These are phyloP conservation scores for Hippocampus guttulatus DNA, from an alignment of 2,113 vertebrate genomes.

Conservation along the genomic window DNA sequence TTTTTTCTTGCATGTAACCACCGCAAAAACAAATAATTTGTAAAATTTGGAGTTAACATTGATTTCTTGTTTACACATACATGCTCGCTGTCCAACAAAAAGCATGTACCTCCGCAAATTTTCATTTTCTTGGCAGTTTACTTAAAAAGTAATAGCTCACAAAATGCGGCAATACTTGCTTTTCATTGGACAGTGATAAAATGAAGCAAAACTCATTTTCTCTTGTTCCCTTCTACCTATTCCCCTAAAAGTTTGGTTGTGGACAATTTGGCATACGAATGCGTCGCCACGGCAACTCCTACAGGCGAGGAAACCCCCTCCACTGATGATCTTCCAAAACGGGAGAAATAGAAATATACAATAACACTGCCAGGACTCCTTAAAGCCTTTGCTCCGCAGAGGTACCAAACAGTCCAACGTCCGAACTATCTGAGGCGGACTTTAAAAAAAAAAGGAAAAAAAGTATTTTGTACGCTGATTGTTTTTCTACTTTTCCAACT, in stretches of 20 bases:
- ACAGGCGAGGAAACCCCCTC: background rate
- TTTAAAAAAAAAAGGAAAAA: background rate
- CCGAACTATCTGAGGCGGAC: background rate
- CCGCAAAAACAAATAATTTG: too few species aligned
- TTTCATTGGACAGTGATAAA: background rate
- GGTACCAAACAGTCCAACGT: background rate
- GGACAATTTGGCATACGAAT: background rate
- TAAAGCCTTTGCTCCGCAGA: background rate
- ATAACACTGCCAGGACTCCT: background rate
- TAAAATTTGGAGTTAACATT: too few species aligned
- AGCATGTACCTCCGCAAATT: too few species aligned
- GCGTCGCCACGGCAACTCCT: background rate
- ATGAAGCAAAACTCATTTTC: background rate
- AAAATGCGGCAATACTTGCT: too few species aligned
- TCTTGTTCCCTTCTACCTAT: background rate
- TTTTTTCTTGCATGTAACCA: too few species aligned
- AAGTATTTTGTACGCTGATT: slow-evolving; percentile 27
- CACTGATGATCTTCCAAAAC: background rate
- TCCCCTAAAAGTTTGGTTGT: background rate
- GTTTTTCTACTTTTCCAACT: slow-evolving; percentile 57
- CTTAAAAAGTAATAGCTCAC: too few species aligned
- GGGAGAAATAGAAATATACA: background rate
- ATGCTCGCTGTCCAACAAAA: too few species aligned
- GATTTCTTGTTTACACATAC: too few species aligned
- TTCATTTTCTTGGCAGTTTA: too few species aligned